Evolutionary conservation across 2,113 vertebrate genomes (phyloP).

Genomic region (Baryphthengus martii): DNA sequence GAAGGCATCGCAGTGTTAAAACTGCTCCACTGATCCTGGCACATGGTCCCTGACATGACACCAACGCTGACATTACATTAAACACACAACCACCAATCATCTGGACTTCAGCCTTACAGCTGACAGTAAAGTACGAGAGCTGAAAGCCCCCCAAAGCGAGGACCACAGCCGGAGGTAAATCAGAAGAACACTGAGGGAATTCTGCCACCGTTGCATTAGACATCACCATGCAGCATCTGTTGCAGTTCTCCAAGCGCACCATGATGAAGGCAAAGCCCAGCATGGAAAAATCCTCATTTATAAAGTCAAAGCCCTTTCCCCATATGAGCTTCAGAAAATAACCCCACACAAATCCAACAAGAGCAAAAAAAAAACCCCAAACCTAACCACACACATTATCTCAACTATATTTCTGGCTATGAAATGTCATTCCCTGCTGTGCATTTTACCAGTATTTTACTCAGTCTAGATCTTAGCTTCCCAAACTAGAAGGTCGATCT

Average conservation of each 20-base stretch:
- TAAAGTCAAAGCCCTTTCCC: background rate
- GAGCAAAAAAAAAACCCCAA: background rate
- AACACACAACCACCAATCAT: background rate
- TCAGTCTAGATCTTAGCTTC: background rate
- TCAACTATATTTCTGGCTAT: background rate
- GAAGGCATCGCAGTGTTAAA: background rate
- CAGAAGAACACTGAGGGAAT: background rate
- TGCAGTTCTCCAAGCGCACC: background rate
- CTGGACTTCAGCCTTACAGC: too few species aligned
- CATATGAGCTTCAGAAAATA: background rate
- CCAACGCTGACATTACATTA: background rate
- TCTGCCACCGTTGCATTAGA: background rate
- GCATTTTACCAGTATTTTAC: background rate
- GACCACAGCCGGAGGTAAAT: background rate
- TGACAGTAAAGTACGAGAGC: background rate
- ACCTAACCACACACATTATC: background rate
- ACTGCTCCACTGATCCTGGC: background rate
- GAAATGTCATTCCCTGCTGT: background rate
- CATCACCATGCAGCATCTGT: background rate
- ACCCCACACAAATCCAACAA: background rate
- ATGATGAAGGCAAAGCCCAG: background rate
- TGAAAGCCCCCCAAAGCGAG: background rate
- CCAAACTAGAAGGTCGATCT: background rate
- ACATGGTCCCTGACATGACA: background rate
- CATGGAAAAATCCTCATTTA: background rate